Evolutionary conservation across 2,797 vertebrate species (phyloP), one percentile per base, ranked within the genome.

Genomic region (Sebastes iracundus): DNA sequence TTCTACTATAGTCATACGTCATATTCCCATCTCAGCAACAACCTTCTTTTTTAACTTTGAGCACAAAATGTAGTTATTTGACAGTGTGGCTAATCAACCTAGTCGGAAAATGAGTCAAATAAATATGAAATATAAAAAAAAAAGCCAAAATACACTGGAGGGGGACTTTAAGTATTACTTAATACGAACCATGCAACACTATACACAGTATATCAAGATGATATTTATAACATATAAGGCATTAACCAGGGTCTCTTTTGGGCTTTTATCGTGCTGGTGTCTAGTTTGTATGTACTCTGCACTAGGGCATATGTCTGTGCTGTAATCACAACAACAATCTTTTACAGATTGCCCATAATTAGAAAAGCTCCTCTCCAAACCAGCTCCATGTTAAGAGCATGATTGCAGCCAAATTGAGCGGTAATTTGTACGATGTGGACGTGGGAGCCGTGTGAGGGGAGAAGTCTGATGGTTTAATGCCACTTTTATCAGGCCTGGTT

Each of bases 331-430:
- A 94, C 92, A 95, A 93, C 90, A 94, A 94, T 94, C 90, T 94
- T 93, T 94, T 93, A 93, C 92, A 94, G 94, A 94, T 93, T 93
- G 93, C 88, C 92, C 92, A 92, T 95, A 94, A 95, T 95, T 95
- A 95, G 92, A 93, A 93, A 94, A 94, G 93, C 94, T 89, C 93
- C 88, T 92, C 92, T 92, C 90, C 89, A 93, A 94, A 94, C 91
- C 92, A 94, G 94, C 94, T 94, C 92, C 88, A 94, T 94, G 93
- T 95, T 95, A 94, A 94, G 93, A 93, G 92, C 93, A 94, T 94
- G 95, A 95, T 95, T 94, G 94, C 93, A 93, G 93, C 89, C 91
- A 94, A 94, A 94, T 94, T 93, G 92, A 93, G 94, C 92, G 90
- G 94, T 94, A 94, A 95, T 95, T 95, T 95, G 94, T 92, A 91